These are phyloP conservation scores for Anas bernieri DNA, from an alignment of 2,797 vertebrate genomes.

Conservation along the genomic window DNA sequence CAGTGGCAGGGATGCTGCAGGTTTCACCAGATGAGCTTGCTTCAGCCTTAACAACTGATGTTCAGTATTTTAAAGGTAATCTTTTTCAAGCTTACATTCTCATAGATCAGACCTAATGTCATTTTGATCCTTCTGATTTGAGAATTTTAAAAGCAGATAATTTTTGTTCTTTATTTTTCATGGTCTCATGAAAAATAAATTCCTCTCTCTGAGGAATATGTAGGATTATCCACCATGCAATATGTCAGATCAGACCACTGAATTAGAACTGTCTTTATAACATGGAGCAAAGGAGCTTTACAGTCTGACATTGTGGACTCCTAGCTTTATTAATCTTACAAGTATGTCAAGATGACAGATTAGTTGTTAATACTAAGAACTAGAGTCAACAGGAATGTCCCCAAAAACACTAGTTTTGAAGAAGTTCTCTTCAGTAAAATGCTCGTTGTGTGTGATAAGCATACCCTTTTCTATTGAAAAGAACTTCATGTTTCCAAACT, in stretches of 20 bases:
- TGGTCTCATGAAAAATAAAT: neutral
- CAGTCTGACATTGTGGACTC: neutral
- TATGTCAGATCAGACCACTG: neutral
- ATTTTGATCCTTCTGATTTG: neutral
- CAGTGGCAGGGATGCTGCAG: conserved; percentile 91
- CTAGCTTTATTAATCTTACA: neutral
- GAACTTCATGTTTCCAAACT: neutral
- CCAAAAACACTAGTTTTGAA: neutral
- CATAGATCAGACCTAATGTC: neutral
- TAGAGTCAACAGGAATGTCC: neutral
- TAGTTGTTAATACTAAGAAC: neutral
- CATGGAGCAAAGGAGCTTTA: neutral
- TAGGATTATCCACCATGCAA: neutral
- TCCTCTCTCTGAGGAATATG: neutral
- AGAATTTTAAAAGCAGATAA: neutral
- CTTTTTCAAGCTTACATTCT: neutral
- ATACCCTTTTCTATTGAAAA: neutral
- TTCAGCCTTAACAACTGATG: conserved; percentile 90
- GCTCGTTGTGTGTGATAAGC: neutral
- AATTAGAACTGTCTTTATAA: neutral
- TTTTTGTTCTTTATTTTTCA: neutral
- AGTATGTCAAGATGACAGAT: neutral
- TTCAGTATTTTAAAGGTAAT: conserved; percentile 95
- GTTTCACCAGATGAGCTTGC: conserved; percentile 88
- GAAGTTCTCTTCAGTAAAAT: neutral